Conservation (phyloP, 2,888 invertebrate genomes). For the Cryptocheilus praepositus region DNA sequence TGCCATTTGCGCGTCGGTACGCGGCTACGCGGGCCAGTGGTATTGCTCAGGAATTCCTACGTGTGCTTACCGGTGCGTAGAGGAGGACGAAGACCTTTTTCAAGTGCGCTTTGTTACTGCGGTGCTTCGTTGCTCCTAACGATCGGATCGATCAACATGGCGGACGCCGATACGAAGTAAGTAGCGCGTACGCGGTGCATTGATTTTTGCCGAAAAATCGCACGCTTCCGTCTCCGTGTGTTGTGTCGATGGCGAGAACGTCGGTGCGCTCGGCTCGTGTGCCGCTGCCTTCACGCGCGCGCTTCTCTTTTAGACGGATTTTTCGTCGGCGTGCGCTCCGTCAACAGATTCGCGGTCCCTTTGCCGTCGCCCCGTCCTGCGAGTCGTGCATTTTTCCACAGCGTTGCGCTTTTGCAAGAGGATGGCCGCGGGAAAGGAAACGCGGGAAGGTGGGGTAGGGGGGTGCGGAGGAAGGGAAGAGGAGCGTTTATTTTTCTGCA, state of each 20-base stretch:
- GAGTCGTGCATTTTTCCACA: no score
- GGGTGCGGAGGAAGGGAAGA: no score
- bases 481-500: no score
- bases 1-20: conserved; percentile 58
- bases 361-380: no score
- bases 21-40: conserved; percentile 51
- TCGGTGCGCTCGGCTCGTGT: background rate
- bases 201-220: conserved; percentile 44
- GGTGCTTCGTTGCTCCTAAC: conserved; percentile 34
- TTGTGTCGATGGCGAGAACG: conserved; percentile 23
- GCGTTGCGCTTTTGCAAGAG: conserved; percentile 7
- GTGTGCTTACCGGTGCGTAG: conserved; percentile 60
- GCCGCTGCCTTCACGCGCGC: background rate
- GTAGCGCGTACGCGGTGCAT: conserved; percentile 36
- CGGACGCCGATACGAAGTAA: conserved; percentile 62
- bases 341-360: background rate
- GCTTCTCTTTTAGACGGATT: background rate
- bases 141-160: conserved; percentile 53
- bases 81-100: conserved; percentile 40
- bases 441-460: no score
- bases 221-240: conserved; percentile 31
- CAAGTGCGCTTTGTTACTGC: conserved; percentile 37
- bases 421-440: conserved; percentile 8
- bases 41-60: conserved; percentile 52
- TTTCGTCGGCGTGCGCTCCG: background rate